Conservation (phyloP, 1,140 invertebrate genomes). For the Caenorhabditis briggsae region DNA sequence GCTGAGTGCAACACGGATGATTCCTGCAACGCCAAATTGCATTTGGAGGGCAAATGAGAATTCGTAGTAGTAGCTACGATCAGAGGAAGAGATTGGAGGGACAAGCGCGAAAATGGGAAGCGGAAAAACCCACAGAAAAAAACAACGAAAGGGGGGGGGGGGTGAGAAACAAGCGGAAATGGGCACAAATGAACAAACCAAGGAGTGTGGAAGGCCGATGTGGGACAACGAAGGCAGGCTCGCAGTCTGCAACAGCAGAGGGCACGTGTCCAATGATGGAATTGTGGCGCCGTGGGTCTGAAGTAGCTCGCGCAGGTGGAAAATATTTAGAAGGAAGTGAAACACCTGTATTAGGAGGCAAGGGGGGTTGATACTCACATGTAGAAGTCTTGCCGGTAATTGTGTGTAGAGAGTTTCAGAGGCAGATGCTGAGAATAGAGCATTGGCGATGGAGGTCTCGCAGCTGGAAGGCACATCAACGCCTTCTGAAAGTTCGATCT, state of each 20-base stretch:
- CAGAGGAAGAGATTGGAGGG: slow-evolving; percentile 23
- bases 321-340: not conserved
- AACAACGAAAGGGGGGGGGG: not conserved
- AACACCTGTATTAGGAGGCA: not conserved
- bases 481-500: not conserved
- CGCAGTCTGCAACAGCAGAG: slow-evolving; percentile 33
- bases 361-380: not conserved
- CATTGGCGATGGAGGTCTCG: not conserved
- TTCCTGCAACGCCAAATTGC: slow-evolving; percentile 46
- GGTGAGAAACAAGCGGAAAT: slow-evolving; percentile 52
- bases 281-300: slow-evolving; percentile 31
- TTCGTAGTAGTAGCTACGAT: slow-evolving; percentile 36
- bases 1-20: slow-evolving; percentile 52
- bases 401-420: slow-evolving; percentile 9
- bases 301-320: slow-evolving; percentile 3
- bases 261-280: slow-evolving; percentile 49
- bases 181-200: slow-evolving; percentile 51
- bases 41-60: slow-evolving; percentile 48
- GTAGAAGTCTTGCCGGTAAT: slow-evolving; percentile 13
- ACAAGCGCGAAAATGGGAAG: not conserved
- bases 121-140: too few relatives aligned
- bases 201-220: slow-evolving; percentile 49
- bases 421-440: slow-evolving; percentile 27
- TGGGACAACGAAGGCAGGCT: slow-evolving; percentile 49
- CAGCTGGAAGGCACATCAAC: slow-evolving; percentile 40